Evolutionary conservation across 2,888 invertebrate genomes (phyloP).

Genomic region (Venusia cambrica): DNA sequence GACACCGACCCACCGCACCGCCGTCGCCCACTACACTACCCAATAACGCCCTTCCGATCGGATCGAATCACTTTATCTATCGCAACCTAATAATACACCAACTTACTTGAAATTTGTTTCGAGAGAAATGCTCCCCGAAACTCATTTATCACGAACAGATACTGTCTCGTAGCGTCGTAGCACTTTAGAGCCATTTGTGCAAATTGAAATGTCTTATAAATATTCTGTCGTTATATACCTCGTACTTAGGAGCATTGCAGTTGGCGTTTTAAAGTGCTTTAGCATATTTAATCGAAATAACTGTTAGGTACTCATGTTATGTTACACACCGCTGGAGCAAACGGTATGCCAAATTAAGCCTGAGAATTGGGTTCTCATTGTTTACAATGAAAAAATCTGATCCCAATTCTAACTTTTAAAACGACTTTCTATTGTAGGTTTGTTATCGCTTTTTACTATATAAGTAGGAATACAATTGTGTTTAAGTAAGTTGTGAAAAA

Average conservation of each 20-base stretch:
- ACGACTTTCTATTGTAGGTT: constrained; percentile 23
- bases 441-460: constrained; percentile 13
- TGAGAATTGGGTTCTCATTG: constrained; percentile 74
- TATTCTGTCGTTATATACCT: constrained; percentile 1
- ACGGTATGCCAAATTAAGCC: constrained; percentile 75
- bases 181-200: constrained; percentile 31
- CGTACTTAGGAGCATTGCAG: constrained; percentile 40
- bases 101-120: constrained; percentile 22
- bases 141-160: constrained; percentile 23
- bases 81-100: constrained; percentile 28
- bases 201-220: constrained; percentile 35
- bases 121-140: constrained; percentile 19
- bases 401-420: constrained; percentile 33
- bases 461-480: constrained; percentile 6
- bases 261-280: constrained; percentile 46
- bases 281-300: constrained; percentile 60
- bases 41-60: constrained; percentile 59
- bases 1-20: constrained; percentile 53
- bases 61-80: constrained; percentile 54
- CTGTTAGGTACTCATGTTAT: constrained; percentile 62
- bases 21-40: constrained; percentile 40
- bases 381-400: constrained; percentile 49
- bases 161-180: constrained; percentile 47
- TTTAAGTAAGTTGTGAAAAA: constrained; percentile 2
- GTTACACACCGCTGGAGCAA: constrained; percentile 56